Percentiles rank a stretch among this genome's conserved stretches.
These are phyloP conservation scores for Holothuria leucospilota DNA, from an alignment of 53 echinoderm and acorn worm genomes.

Conservation along the genomic window DNA sequence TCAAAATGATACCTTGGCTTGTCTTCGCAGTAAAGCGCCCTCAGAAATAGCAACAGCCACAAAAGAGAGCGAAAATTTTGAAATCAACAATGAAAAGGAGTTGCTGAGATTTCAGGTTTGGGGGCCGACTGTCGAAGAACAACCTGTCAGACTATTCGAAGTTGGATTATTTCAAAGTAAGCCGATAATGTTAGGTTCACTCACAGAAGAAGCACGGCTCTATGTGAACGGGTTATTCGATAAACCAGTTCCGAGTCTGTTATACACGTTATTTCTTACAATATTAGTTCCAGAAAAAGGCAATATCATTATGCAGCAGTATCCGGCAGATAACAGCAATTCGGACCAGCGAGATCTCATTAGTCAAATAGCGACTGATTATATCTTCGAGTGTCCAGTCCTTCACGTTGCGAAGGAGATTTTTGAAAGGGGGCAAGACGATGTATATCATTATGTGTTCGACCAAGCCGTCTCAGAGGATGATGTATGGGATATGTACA, in stretches of 20 bases:
- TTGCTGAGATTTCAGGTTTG: conserved; percentile 19
- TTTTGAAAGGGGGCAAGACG: not conserved
- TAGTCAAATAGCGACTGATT: conserved; percentile 4
- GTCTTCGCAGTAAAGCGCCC: conserved; percentile 27
- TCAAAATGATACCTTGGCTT: not conserved
- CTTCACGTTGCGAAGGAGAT: conserved; percentile 24
- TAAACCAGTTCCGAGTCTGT: not conserved
- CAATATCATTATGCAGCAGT: not conserved
- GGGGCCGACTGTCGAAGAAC: conserved; percentile 43
- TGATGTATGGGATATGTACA: not conserved
- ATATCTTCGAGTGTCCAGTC: conserved; percentile 25
- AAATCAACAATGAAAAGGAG: not conserved
- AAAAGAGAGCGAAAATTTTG: not conserved
- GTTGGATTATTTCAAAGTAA: conserved; percentile 9
- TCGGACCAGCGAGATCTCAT: conserved; percentile 18
- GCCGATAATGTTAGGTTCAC: conserved; percentile 33
- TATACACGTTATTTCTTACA: not conserved
- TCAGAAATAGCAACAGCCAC: not conserved
- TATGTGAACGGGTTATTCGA: conserved; percentile 12
- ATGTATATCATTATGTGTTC: conserved; percentile 13
- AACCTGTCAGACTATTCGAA: conserved; percentile 15
- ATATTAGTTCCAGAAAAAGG: conserved; percentile 3
- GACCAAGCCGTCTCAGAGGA: conserved; percentile 28
- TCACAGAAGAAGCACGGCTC: conserved; percentile 12
- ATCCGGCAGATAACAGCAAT: not conserved